Percentiles rank a stretch among this genome's conserved stretches.
phyloP scores from a whole-genome alignment of 2,113 vertebrate species.

The Aplodontia rufa region DNA sequence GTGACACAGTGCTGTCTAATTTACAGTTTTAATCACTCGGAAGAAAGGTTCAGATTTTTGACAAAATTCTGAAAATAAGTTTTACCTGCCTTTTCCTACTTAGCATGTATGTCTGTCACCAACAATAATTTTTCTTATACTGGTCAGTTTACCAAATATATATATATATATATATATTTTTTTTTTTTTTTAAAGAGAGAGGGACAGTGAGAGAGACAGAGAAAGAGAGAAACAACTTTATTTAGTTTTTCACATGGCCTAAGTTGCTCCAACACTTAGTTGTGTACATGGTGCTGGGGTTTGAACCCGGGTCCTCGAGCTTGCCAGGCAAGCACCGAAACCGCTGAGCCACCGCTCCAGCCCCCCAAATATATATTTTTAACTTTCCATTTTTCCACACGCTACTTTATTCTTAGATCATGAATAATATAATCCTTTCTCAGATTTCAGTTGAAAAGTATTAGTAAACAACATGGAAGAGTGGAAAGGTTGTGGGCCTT shows the following conservation, averaged over 20 bases:
- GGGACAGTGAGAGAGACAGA: too few species aligned
- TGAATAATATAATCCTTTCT: neutral
- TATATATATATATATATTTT: neutral
- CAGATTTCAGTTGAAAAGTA: neutral
- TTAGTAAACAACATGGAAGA: neutral
- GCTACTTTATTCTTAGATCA: neutral
- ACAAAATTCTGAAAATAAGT: neutral
- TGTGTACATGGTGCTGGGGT: too few species aligned
- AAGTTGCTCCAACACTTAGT: too few species aligned
- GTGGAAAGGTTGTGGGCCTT: neutral
- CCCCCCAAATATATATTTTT: neutral
- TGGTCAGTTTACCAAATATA: neutral
- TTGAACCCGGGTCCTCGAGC: too few species aligned
- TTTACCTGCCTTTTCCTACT: neutral
- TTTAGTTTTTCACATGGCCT: too few species aligned
- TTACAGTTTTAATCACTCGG: slow-evolving; percentile 8
- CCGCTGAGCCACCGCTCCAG: too few species aligned
- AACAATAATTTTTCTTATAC: neutral
- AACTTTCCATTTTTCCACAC: neutral
- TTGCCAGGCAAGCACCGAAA: too few species aligned
- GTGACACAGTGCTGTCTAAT: neutral
- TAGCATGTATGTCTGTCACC: neutral
- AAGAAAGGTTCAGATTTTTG: slow-evolving; percentile 16
- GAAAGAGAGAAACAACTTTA: too few species aligned
- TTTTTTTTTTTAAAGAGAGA: too few species aligned